Percentiles rank a stretch among this genome's conserved stretches.
Conservation (phyloP, 2,888 invertebrate genomes). For the Clostera curtula region DNA sequence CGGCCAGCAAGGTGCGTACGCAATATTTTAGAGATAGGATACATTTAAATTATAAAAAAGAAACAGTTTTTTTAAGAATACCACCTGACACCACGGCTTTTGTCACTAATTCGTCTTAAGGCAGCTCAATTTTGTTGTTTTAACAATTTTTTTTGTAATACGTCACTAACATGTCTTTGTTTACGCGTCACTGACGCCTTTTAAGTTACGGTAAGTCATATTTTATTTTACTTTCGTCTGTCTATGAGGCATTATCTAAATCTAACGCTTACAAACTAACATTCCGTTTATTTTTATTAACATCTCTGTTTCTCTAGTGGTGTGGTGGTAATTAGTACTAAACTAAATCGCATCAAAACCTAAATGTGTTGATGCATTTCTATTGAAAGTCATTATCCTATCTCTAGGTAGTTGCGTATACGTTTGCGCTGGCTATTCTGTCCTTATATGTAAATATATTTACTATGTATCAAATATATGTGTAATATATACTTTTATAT, state of each 20-base stretch:
- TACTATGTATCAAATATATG: constrained; percentile 26
- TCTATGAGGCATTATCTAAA: constrained; percentile 26
- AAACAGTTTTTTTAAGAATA: constrained; percentile 19
- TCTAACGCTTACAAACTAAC: constrained; percentile 53
- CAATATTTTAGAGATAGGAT: constrained; percentile 55
- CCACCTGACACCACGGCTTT: constrained; percentile 67
- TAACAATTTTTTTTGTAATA: constrained; percentile 33
- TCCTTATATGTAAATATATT: constrained; percentile 25
- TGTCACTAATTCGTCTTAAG: constrained; percentile 64
- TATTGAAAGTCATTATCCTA: constrained; percentile 49
- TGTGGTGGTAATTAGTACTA: constrained; percentile 62
- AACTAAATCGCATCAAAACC: constrained; percentile 29
- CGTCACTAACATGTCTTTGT: constrained; percentile 48
- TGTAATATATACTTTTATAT: constrained; percentile 24
- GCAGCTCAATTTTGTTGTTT: constrained; percentile 61
- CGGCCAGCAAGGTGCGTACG: constrained; percentile 70
- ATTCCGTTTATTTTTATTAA: constrained; percentile 36
- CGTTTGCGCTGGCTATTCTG: constrained; percentile 31
- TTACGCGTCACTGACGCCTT: constrained; percentile 21
- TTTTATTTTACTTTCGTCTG: constrained; percentile 30
- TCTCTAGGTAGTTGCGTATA: constrained; percentile 68
- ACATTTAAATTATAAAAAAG: constrained; percentile 29
- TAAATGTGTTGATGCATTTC: constrained; percentile 32
- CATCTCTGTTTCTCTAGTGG: constrained; percentile 48
- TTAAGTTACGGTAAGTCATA: constrained; percentile 49